Conservation (phyloP, 1,140 invertebrate genomes). For the Sinella curviseta region DNA sequence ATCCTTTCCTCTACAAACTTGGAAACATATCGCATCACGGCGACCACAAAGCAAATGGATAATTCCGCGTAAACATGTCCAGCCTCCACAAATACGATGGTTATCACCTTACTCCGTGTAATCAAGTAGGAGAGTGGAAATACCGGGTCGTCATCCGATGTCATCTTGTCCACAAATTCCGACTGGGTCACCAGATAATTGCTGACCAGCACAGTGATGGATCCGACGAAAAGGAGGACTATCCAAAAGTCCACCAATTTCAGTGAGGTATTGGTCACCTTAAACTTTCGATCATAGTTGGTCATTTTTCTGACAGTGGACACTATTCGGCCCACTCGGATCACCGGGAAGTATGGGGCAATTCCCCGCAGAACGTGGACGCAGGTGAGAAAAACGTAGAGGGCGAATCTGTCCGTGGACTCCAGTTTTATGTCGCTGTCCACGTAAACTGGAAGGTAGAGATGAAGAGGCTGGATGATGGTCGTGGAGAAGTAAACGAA, state of each 20-base stretch:
- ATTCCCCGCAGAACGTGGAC: background rate
- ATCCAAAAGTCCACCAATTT: background rate
- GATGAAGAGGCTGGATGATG: background rate
- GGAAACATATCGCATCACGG: slow-evolving; percentile 1
- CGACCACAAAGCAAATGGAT: background rate
- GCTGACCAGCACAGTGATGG: background rate
- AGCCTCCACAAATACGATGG: background rate
- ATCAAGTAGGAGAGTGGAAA: slow-evolving; percentile 1
- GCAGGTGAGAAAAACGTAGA: background rate
- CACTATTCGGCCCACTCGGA: background rate
- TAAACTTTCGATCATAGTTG: background rate
- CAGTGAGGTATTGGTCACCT: background rate
- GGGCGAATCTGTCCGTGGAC: background rate
- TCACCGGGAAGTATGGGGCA: background rate
- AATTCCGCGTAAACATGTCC: background rate
- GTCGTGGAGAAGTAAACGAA: background rate
- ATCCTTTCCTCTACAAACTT: background rate
- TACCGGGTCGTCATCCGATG: background rate
- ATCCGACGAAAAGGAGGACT: background rate
- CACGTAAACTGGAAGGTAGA: background rate
- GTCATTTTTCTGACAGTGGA: background rate
- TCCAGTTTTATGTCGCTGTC: background rate
- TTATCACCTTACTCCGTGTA: background rate
- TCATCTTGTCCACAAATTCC: background rate
- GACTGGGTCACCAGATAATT: background rate